Percentiles rank a stretch among this genome's conserved stretches.
Conservation (phyloP, 2,888 invertebrate genomes). For the Steinernema hermaphroditum region DNA sequence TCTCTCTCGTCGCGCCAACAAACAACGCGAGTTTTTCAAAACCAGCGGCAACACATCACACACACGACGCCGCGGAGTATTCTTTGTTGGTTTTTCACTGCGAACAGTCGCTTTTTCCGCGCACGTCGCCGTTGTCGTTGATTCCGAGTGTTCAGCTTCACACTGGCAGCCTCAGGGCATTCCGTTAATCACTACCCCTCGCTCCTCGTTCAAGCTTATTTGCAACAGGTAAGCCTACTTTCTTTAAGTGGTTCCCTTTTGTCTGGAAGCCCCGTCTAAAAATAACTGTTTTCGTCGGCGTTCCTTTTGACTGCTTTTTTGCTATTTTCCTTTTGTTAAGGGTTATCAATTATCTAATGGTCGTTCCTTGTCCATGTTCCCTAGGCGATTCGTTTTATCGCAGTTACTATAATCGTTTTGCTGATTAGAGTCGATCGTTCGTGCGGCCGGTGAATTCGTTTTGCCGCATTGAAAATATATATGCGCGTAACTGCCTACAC, state of each 20-base stretch:
- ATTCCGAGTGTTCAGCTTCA: slow-evolving; percentile 24
- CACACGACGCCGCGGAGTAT: slow-evolving; percentile 20
- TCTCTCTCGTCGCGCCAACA: slow-evolving; percentile 28
- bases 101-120: slow-evolving; percentile 31
- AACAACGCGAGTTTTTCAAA: slow-evolving; percentile 31
- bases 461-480: slow-evolving; percentile 18
- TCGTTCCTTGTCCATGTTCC: too few relatives aligned
- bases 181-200: slow-evolving; percentile 28
- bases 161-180: slow-evolving; percentile 30
- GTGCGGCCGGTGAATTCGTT: neutral
- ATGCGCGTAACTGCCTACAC: slow-evolving; percentile 9
- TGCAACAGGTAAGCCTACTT: slow-evolving; percentile 24
- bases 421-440: slow-evolving; percentile 4
- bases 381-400: neutral
- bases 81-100: slow-evolving; percentile 7
- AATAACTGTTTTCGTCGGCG: neutral
- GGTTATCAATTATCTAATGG: too few relatives aligned
- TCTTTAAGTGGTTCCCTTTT: slow-evolving; percentile 5
- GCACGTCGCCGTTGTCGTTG: slow-evolving; percentile 24
- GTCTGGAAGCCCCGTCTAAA: neutral
- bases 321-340: too few relatives aligned
- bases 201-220: slow-evolving; percentile 16
- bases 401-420: neutral
- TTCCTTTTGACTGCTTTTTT: too few relatives aligned
- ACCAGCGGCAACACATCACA: slow-evolving; percentile 31